Base-by-base conservation (phyloP, 2,797 vertebrate species). In the Bufotes viridis region DNA sequence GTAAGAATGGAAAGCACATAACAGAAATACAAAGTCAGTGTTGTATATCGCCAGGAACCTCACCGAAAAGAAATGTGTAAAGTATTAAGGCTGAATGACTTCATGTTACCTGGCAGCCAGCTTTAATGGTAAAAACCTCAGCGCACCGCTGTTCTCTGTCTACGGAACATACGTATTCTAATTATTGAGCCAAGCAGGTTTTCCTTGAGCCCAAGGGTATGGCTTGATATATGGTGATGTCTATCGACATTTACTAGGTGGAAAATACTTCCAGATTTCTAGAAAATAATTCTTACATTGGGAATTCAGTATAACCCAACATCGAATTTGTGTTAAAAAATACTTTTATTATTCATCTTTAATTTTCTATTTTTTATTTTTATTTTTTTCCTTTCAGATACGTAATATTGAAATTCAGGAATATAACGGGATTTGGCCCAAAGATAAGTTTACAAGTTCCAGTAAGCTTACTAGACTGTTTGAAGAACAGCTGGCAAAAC, bases 381-480 rank as follows among this genome's bases (percentile, higher is more conserved):
- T 26, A 17, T 17, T 53, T 60, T 11, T 70, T 42, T 81, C 13
- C 18, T 78, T 81, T 5, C 9, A 97, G 97, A 91, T 96, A 60
- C 87, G 84, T 63, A 93, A 94, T 0, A 70, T 95, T 0, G 92
- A 95, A 88, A 90, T 94, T 12, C 94, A 92, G 20, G 95, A 97
- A 87, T 96, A 95, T 94, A 97, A 95, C 11, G 95, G 95, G 0
- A 91, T 95, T 88, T 96, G 95, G 95, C 95, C 96, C 75, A 92
- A 90, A 17, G 94, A 94, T 65, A 53, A 85, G 0, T 96, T 96
- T 90, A 84, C 82, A 22, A 92, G 93, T 0, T 96, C 95, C 0
- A 83, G 93, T 65, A 95, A 96, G 84, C 91, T 97, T 82, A 95
- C 88, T 22, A 84, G 92, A 78, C 90, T 90, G 15, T 91, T 96